phyloP scores from a whole-genome alignment of 2,888 invertebrate genomes.

The Tenodera sinensis region DNA sequence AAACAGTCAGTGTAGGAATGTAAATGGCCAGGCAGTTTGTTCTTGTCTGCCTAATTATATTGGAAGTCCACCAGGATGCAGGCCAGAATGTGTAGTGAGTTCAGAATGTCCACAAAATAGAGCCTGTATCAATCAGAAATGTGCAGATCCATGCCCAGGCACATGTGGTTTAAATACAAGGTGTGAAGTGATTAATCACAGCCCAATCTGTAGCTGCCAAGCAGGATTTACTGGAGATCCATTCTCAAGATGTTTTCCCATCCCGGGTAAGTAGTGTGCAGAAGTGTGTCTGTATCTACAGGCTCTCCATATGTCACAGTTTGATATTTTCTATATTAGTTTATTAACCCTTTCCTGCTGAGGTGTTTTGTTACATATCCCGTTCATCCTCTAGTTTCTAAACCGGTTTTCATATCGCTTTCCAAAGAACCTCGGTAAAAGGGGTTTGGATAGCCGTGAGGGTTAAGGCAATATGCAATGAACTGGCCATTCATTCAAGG shows the following conservation, averaged over 20 bases:
- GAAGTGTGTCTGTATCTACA: background rate
- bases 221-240: slow-evolving; percentile 75
- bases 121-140: slow-evolving; percentile 57
- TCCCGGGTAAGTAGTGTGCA: slow-evolving; percentile 32
- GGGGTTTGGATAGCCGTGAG: no score
- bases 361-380: no score
- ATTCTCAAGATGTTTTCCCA: slow-evolving; percentile 61
- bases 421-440: no score
- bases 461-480: no score
- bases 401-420: no score
- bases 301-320: no score
- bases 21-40: slow-evolving; percentile 42
- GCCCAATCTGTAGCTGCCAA: slow-evolving; percentile 68
- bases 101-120: slow-evolving; percentile 75
- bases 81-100: slow-evolving; percentile 56
- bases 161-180: slow-evolving; percentile 54
- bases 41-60: slow-evolving; percentile 47
- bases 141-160: slow-evolving; percentile 40
- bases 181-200: slow-evolving; percentile 69
- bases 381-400: no score
- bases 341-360: no score
- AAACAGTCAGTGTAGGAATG: slow-evolving; percentile 46
- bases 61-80: slow-evolving; percentile 51
- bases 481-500: no score
- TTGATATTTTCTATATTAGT: background rate